Evolutionary conservation across 2,113 vertebrate genomes (phyloP), one percentile per base, ranked within the genome.

Genomic region (Tyrannus savana): DNA sequence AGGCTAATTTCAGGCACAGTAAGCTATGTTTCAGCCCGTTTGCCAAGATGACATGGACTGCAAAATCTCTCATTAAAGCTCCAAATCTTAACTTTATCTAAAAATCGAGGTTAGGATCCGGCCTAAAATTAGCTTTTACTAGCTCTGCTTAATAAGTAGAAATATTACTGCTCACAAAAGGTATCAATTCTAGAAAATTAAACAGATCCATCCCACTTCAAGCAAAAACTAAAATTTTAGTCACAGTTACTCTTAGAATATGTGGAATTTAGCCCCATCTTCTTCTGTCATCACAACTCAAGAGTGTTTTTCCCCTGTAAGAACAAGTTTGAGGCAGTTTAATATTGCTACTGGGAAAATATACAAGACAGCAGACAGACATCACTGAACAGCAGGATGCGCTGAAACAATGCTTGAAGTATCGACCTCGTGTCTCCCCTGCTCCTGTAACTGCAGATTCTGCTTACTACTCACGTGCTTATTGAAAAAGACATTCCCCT

Each of bases 281-380:
- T 95, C 93, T 91, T 95, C 87, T 42, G 87, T 41, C 72, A 63
- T 67, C 71, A 41, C 76, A 95, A 83, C 44, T 50, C 50, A 76
- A 79, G 62, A 67, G 46, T 14, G 17, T 9, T 95, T 66, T 35
- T 52, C 24, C 59, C 83, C 93, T 93, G 88, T 37, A 80, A 93
- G 95, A 93, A 80, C 47, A 93, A 93, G 53, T 96, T 79, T 58
- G n/a, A 93, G 8, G 63, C 50, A 74, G 47, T 86, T 95, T 85
- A 96, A 77, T 90, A 89, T 41, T 28, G 52, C 55, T 77, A 67
- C 31, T 0, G 2, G n/a, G 62, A 84, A 89, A 39, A 60, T 31
- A 74, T 3, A 30, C 8, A 56, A 60, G 27, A 69, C 72, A 87
- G 5, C 31, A 76, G 69, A 55, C 25, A 63, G 39, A 41, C 8